Evolutionary conservation across 2,888 invertebrate species (phyloP), one percentile per base, ranked within the genome.

Genomic region (Bembecia ichneumoniformis): DNA sequence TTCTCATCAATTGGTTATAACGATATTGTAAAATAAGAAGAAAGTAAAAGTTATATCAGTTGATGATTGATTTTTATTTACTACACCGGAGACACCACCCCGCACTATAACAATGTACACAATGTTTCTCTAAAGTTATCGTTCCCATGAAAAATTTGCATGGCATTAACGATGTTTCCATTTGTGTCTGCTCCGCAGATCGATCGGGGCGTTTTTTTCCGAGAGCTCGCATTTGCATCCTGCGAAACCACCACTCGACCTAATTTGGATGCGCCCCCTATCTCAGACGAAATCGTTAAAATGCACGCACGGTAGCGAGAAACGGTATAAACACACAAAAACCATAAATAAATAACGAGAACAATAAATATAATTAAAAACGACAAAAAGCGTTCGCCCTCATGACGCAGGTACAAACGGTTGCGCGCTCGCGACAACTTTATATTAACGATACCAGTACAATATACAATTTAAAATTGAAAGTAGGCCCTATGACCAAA

Each of bases 341-440:
- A 79, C 79, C 80, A 82, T 80, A 82, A 84, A 84, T 80, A 83
- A 82, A 81, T 82, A 82, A 81, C 71, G 74, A 80, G 75, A 81
- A 84, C 83, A 82, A 84, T 84, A 83, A 84, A 83, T 84, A 82
- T 84, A 83, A 84, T 83, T 84, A 83, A 83, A 79, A 77, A 77
- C 77, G 77, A 82, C 78, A 82, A 86, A 82, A 82, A 82, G 77
- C 77, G 77, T 76, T 75, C 78, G 78, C 79, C 79, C 75, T 66
- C 77, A 77, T 74, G 79, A 77, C 77, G 81, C 74, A 66, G 77
- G 75, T 74, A 78, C 77, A 73, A 77, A 75, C 77, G 71, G 78
- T 65, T 73, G 76, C 73, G 76, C 74, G 71, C 68, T 68, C 69
- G 60, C 71, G 72, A 82, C 78, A 80, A 80, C 81, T 82, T 72